phyloP scores from a whole-genome alignment of 2,888 invertebrate genomes.

The Silvanus unidentatus region DNA sequence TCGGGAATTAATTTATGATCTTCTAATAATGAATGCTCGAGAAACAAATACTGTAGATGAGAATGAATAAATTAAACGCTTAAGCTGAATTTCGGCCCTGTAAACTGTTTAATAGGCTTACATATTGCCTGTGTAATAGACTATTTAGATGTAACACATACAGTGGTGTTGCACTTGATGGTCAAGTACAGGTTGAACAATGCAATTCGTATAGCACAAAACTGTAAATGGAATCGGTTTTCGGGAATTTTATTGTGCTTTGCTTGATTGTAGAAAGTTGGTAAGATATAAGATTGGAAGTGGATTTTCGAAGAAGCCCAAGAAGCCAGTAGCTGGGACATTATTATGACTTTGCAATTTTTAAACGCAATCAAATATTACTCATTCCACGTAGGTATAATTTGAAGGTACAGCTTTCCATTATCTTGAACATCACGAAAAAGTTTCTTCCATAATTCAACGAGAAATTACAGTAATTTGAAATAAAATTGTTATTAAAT shows the following conservation, averaged over 20 bases:
- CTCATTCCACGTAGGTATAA: constrained; percentile 11
- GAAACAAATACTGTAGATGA: constrained; percentile 36
- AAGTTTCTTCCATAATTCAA: constrained; percentile 9
- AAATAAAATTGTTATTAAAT: constrained; percentile 17
- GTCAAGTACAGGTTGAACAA: too few relatives aligned
- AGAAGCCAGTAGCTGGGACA: constrained; percentile 10
- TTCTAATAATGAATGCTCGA: constrained; percentile 37
- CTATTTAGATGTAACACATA: too few relatives aligned
- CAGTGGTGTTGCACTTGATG: too few relatives aligned
- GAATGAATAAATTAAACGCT: constrained; percentile 36
- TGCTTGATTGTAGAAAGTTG: constrained; percentile 22
- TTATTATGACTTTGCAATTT: constrained; percentile 20
- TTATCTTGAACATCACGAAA: constrained; percentile 10
- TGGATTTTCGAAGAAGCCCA: too few relatives aligned
- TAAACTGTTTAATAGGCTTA: constrained; percentile 2
- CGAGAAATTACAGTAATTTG: constrained; percentile 18
- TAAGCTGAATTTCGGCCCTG: constrained; percentile 26
- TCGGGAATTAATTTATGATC: constrained; percentile 38
- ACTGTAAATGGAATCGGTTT: too few relatives aligned
- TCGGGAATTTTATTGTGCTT: constrained; percentile 32
- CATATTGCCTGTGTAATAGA: constrained; percentile 31
- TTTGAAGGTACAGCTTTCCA: constrained; percentile 8
- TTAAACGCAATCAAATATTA: constrained; percentile 19
- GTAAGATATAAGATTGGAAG: too few relatives aligned
- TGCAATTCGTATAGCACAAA: too few relatives aligned